Evolutionary conservation across 2,888 invertebrate genomes (phyloP).

Genomic region (Eupeodes latifasciatus): DNA sequence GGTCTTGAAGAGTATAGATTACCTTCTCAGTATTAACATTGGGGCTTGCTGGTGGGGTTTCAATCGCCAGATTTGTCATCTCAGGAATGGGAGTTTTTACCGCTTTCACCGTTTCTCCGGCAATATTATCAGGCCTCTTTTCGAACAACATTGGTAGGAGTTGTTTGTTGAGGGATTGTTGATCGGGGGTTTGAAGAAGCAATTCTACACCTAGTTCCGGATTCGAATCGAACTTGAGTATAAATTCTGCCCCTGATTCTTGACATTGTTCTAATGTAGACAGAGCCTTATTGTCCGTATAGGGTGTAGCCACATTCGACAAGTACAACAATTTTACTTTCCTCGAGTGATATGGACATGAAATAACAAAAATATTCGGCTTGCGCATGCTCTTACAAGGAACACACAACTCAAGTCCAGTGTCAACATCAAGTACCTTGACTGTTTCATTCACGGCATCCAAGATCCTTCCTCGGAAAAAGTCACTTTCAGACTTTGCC

Average conservation of each 20-base stretch:
- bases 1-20: constrained; percentile 71
- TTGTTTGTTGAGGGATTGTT: constrained; percentile 77
- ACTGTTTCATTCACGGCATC: constrained; percentile 26
- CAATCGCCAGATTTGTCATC: constrained; percentile 6
- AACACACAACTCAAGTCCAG: constrained; percentile 61
- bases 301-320: constrained; percentile 73
- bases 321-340: constrained; percentile 76
- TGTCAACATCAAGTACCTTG: constrained; percentile 77
- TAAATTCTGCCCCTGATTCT: constrained; percentile 71
- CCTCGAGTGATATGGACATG: constrained; percentile 75
- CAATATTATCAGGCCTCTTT: constrained; percentile 11
- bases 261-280: constrained; percentile 70
- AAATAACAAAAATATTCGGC: constrained; percentile 76
- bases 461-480: constrained; percentile 65
- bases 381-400: constrained; percentile 62
- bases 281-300: constrained; percentile 77
- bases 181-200: constrained; percentile 69
- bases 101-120: neutral
- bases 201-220: constrained; percentile 71
- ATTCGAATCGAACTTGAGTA: constrained; percentile 63
- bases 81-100: constrained; percentile 31
- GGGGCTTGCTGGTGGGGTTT: constrained; percentile 30
- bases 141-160: constrained; percentile 78
- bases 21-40: neutral
- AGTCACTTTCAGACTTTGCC: constrained; percentile 27